Conservation (phyloP, 2,888 invertebrate species). For the Chrysotoxum bicinctum region DNA sequence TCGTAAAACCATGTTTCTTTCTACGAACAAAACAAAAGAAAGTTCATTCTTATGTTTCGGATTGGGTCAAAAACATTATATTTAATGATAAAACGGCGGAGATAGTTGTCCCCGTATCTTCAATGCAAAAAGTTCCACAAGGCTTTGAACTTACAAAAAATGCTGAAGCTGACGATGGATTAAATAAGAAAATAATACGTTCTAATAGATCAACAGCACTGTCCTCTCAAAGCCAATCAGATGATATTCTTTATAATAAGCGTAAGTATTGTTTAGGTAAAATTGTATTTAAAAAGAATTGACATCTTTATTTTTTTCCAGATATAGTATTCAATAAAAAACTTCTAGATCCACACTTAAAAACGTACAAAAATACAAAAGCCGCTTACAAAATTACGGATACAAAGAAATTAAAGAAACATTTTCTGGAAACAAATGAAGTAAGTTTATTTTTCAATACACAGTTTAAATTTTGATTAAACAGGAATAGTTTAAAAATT, state of each 20-base stretch:
- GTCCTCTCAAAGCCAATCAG: background rate
- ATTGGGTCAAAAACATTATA: conserved; percentile 5
- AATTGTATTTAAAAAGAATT: background rate
- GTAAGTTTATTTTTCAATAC: conserved; percentile 20
- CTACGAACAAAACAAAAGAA: background rate
- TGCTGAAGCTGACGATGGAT: background rate
- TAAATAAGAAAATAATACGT: background rate
- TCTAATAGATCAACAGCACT: background rate
- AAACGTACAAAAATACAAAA: conserved; percentile 36
- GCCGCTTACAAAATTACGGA: background rate
- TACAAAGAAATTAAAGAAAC: background rate
- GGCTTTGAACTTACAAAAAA: background rate
- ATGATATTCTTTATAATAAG: conserved; percentile 22
- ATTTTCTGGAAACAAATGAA: background rate
- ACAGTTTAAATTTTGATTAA: no score
- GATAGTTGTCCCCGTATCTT: background rate
- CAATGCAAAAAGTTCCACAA: background rate
- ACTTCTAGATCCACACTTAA: conserved; percentile 43
- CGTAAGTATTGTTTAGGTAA: conserved; percentile 6
- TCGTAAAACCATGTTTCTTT: conserved; percentile 14
- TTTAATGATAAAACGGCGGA: background rate
- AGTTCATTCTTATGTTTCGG: background rate
- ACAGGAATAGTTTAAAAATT: no score
- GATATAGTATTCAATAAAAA: conserved; percentile 45
- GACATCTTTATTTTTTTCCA: conserved; percentile 9